Percentiles rank a stretch among this genome's conserved stretches.
Conservation (phyloP, 2,888 invertebrate genomes). For the Patella ulyssiponensis region DNA sequence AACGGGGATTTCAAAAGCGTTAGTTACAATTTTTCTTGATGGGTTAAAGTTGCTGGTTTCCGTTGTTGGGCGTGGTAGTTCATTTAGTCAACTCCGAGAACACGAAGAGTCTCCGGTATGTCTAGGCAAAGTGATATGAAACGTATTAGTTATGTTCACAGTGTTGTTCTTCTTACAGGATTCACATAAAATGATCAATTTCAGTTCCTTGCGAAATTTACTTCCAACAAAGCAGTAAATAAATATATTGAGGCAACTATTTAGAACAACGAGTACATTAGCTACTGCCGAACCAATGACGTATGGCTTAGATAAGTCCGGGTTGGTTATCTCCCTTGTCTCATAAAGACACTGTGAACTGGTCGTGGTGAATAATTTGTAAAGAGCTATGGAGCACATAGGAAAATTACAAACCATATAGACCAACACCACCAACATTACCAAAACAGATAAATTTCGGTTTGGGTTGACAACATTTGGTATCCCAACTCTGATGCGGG, state of each 20-base stretch:
- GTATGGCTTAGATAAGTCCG: constrained; percentile 32
- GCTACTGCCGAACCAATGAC: constrained; percentile 38
- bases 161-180: constrained; percentile 19
- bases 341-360: constrained; percentile 39
- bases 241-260: constrained; percentile 49
- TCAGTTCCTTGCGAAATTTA: constrained; percentile 45
- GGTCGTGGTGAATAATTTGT: constrained; percentile 41
- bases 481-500: constrained; percentile 43
- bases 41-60: too few relatives aligned
- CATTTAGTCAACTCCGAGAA: constrained; percentile 42
- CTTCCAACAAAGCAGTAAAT: constrained; percentile 51
- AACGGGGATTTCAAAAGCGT: too few relatives aligned
- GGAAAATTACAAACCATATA: constrained; percentile 52
- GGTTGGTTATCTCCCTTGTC: constrained; percentile 33
- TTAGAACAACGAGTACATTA: constrained; percentile 47
- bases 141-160: constrained; percentile 12
- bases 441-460: constrained; percentile 44
- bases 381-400: constrained; percentile 43
- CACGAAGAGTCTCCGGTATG: background rate
- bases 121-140: constrained; percentile 17
- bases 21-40: too few relatives aligned
- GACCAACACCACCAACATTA: constrained; percentile 45
- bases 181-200: constrained; percentile 35
- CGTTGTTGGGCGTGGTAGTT: constrained; percentile 29
- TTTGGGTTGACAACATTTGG: constrained; percentile 41